Conservation (phyloP, 2,797 vertebrate species). For the Eleutherodactylus coqui region DNA sequence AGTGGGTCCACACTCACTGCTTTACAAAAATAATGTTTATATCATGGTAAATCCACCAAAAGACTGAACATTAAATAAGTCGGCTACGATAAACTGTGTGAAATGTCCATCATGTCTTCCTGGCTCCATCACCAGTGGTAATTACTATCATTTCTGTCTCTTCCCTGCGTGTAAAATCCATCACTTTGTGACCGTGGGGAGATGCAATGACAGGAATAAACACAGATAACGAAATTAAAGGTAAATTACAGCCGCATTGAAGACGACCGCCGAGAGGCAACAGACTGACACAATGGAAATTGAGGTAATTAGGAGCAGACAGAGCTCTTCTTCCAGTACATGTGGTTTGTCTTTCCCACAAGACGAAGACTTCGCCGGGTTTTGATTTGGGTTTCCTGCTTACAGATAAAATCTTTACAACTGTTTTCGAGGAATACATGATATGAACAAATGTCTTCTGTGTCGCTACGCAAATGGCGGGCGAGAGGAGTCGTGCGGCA, state of each 20-base stretch:
- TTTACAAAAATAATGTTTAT: background rate
- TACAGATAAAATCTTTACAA: slow-evolving; percentile 11
- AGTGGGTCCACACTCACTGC: no score
- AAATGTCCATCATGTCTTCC: slow-evolving; percentile 12
- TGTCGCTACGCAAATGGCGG: background rate
- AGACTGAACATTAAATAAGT: background rate
- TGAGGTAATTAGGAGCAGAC: background rate
- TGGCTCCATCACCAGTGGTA: slow-evolving; percentile 12
- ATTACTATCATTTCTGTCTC: slow-evolving; percentile 31
- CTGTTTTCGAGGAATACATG: slow-evolving; percentile 13
- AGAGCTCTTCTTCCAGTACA: background rate
- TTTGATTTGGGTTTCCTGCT: background rate
- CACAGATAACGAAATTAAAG: slow-evolving; percentile 33
- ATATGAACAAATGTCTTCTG: slow-evolving; percentile 11
- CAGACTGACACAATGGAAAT: background rate
- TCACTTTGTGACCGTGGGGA: background rate
- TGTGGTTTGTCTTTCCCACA: background rate
- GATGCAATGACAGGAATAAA: slow-evolving; percentile 6
- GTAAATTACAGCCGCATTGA: slow-evolving; percentile 1
- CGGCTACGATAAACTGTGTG: background rate
- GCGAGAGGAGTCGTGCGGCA: background rate
- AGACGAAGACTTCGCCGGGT: background rate
- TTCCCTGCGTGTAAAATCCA: slow-evolving; percentile 10
- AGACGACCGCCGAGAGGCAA: slow-evolving; percentile 6
- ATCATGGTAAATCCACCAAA: background rate